Evolutionary conservation across 2,888 invertebrate species (phyloP).

Genomic region (Chrysolina haemoptera): DNA sequence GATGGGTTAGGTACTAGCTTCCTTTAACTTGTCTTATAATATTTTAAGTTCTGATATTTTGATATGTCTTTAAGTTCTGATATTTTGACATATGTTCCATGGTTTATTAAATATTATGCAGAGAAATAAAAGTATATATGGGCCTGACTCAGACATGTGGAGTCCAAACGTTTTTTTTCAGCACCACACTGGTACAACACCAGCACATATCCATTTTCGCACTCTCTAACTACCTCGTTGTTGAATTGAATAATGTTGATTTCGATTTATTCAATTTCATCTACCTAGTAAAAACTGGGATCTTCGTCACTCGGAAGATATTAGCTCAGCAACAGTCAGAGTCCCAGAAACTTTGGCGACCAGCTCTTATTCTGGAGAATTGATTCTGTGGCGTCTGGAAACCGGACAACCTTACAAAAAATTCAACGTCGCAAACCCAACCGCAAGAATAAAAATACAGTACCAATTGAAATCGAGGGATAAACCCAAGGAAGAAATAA

Average conservation of each 20-base stretch:
- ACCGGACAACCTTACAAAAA: slow-evolving; percentile 81
- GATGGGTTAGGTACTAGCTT: no score
- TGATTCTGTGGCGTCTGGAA: slow-evolving; percentile 87
- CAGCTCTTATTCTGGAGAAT: slow-evolving; percentile 83
- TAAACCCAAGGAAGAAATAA: slow-evolving; percentile 43
- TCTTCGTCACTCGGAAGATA: slow-evolving; percentile 81
- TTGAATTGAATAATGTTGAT: no score
- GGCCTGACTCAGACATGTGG: no score
- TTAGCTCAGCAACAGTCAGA: slow-evolving; percentile 79
- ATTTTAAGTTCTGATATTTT: no score
- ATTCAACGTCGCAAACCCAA: slow-evolving; percentile 73
- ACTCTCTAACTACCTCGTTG: no score
- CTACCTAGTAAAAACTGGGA: slow-evolving; percentile 77
- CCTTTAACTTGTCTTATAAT: no score
- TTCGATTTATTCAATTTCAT: neutral
- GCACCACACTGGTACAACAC: neutral
- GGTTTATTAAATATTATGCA: no score
- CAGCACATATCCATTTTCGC: neutral
- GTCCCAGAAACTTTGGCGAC: slow-evolving; percentile 82
- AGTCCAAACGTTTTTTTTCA: no score
- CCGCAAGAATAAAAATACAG: slow-evolving; percentile 73
- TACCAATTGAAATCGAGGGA: slow-evolving; percentile 67
- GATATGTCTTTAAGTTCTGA: no score
- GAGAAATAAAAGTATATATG: no score
- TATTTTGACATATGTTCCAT: no score